Evolutionary conservation across 2,797 vertebrate species (phyloP), one percentile per base, ranked within the genome.

Genomic region (Emydoidea blandingii): DNA sequence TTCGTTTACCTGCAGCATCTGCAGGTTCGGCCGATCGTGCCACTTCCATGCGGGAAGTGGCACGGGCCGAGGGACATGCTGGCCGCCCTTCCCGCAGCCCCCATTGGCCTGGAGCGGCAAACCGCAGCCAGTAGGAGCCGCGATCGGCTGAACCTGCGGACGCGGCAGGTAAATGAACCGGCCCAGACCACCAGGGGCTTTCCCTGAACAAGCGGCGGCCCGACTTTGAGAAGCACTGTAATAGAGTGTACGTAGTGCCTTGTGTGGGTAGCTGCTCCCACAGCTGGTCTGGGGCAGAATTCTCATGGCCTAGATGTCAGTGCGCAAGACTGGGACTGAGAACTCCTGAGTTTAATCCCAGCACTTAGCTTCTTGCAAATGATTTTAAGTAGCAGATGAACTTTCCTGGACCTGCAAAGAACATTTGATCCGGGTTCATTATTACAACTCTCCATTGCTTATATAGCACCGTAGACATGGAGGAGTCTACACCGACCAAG

Each of bases 181-280:
- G 44, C 44, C 44, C 44, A 8, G 44, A 44, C 44, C 44, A 44
- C 44, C 44, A 44, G 44, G 44, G 44, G 44, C 44, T 44, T 44
- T 44, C 8, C 44, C 44, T 44, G 44, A 44, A 6, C 44, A 44
- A 44, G 44, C 44, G 44, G 44, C 44, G 44, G 44, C 44, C 44
- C 2, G 44, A 44, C 44, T 44, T 44, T 44, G 44, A 44, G 44
- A 44, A 44, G 44, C 7, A 44, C 44, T 44, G 44, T 78, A 94
- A 93, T 92, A 49, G 53, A 85, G 47, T 31, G 74, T 87, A 72
- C 90, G 59, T 68, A 49, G 29, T 50, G 81, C 16, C 10, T 89
- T 95, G 86, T 93, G 89, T 90, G 72, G 79, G 37, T 49, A 95
- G 84, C 78, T 89, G 31, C 91, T 97, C 89, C 90, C 68, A 89